A percentile compares a stretch with the other conserved stretches of the same genome.
phyloP scores from a whole-genome alignment of 2,888 invertebrate genomes.

The Amphipoea lucens region DNA sequence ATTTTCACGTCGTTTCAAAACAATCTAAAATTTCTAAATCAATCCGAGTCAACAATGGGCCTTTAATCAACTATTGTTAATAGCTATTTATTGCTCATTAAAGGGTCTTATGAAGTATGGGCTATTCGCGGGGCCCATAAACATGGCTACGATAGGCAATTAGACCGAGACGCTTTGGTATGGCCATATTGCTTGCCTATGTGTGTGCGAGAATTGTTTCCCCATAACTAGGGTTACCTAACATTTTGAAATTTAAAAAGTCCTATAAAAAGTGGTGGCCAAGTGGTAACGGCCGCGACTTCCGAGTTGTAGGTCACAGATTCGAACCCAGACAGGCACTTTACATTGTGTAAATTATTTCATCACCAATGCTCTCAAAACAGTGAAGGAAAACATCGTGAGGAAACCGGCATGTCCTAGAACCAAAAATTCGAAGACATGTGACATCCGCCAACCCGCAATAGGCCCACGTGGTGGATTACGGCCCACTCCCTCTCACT shows the following conservation, averaged over 20 bases:
- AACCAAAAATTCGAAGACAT: too few relatives aligned
- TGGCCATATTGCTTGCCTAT: conserved; percentile 39
- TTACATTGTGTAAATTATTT: too few relatives aligned
- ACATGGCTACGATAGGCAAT: conserved; percentile 70
- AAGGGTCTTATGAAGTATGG: conserved; percentile 74
- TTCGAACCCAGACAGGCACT: too few relatives aligned
- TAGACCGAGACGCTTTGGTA: conserved; percentile 69
- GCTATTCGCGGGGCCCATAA: conserved; percentile 68
- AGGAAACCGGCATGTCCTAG: too few relatives aligned
- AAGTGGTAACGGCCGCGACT: too few relatives aligned
- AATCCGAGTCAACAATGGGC: conserved; percentile 55
- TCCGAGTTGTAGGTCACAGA: too few relatives aligned
- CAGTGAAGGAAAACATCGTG: too few relatives aligned
- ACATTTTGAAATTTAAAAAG: not conserved
- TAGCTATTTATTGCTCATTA: conserved; percentile 76
- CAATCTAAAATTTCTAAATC: conserved; percentile 54
- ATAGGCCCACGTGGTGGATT: too few relatives aligned
- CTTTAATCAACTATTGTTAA: conserved; percentile 73
- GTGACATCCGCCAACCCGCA: too few relatives aligned
- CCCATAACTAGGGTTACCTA: conserved; percentile 29
- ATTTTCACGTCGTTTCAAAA: conserved; percentile 46
- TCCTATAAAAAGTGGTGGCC: not conserved
- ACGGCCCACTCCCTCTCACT: too few relatives aligned
- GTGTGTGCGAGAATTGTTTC: conserved; percentile 46
- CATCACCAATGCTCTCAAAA: too few relatives aligned